Evolutionary conservation across 2,888 invertebrate species (phyloP), one percentile per base, ranked within the genome.

Genomic region (Lasioglossum vierecki): DNA sequence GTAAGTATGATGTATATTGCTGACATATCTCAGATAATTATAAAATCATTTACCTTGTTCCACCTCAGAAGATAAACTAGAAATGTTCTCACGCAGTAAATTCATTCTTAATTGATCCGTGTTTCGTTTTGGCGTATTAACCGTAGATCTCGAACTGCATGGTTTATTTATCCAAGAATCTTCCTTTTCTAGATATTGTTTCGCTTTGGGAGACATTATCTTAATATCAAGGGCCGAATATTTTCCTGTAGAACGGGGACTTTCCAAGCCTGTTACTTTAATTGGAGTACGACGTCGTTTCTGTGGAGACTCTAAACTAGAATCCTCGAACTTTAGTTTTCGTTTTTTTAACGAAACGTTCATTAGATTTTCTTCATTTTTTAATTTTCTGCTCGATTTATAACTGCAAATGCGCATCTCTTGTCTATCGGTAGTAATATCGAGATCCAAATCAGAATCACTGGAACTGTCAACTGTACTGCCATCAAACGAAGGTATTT

Each of bases 201-300:
- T 49, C 11, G 71, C 80, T 79, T 91, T 93, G 2, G 94, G 94
- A 79, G 94, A 93, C 46, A 91, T 91, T 77, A 95, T 89, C 85
- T 90, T 92, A 81, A 95, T 90, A 87, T 92, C 91, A 53, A 95
- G 91, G 13, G 94, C 93, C 53, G 93, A 92, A 90, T 95, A 95
- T 84, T 86, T 93, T 82, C 86, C 90, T 35, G 78, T 74, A 79
- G 79, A 76, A 46, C 66, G 26, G 60, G 83, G 81, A 72, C 79
- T 87, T 66, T 71, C 75, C 18, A 44, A 41, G n/a, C 13, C 11
- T 68, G n/a, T 76, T 26, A 9, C 11, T 82, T 82, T 91, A 30
- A 2, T 73, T 39, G 87, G 83, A 18, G 85, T 88, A 72, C 13
- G 18, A 53, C 75, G 76, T 44, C 49, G 89, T 75, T 93, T 93